phyloP scores from a whole-genome alignment of 1,140 invertebrate genomes.

The Apis dorsata region DNA sequence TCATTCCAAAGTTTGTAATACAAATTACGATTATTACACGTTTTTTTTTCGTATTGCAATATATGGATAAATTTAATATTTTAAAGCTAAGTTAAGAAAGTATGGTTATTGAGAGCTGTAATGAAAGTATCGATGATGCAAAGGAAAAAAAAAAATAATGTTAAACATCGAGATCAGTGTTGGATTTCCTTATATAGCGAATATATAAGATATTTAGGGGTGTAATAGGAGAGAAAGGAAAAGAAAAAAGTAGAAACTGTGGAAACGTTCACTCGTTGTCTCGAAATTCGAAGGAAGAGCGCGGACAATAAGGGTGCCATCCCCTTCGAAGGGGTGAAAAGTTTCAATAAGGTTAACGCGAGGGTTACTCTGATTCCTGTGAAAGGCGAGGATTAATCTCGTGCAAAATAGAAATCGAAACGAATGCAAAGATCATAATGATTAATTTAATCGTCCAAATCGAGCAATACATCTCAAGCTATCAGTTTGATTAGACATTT shows the following conservation, averaged over 20 bases:
- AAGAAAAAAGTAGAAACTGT: background rate
- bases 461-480: no score
- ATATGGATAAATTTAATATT: no score
- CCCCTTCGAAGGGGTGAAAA: conserved; percentile 15
- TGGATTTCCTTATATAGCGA: no score
- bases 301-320: background rate
- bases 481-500: no score
- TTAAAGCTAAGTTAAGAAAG: no score
- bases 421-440: background rate
- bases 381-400: background rate
- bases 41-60: no score
- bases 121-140: no score
- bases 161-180: no score
- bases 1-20: background rate
- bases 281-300: background rate
- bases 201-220: background rate
- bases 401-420: background rate
- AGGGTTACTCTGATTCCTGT: conserved; percentile 12
- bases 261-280: background rate
- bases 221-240: background rate
- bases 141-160: no score
- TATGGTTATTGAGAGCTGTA: no score
- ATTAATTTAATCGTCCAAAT: background rate
- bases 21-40: background rate
- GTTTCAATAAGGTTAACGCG: conserved; percentile 19